Conservation (phyloP, 2,113 vertebrate genomes). For the Poecile atricapillus region DNA sequence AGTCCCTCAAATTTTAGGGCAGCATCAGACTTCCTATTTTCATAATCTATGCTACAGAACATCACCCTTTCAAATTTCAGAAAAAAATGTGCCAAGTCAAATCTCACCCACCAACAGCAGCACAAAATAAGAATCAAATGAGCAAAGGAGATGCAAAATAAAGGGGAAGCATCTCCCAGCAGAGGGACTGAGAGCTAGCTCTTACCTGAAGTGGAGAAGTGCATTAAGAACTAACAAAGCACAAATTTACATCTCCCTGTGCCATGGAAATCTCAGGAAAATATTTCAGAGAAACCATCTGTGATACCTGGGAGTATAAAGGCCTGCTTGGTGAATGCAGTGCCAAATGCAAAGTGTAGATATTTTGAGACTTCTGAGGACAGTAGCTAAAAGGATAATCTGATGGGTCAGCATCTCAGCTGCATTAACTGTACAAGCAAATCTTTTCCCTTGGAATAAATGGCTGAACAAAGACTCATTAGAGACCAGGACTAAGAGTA, state of each 20-base stretch:
- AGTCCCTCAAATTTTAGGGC: neutral
- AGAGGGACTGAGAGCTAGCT: neutral
- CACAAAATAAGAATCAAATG: neutral
- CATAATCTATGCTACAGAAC: neutral
- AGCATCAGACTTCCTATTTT: neutral
- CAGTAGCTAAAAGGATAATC: slow-evolving; percentile 4
- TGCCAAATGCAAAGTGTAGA: neutral
- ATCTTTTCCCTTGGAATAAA: neutral
- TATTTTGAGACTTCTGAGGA: neutral
- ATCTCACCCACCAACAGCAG: neutral
- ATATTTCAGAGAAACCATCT: neutral
- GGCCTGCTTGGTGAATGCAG: neutral
- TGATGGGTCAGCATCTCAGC: slow-evolving; percentile 15
- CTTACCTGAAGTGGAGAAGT: neutral
- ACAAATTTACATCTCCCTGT: neutral
- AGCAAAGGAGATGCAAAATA: neutral
- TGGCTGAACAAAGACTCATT: neutral
- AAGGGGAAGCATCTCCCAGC: neutral
- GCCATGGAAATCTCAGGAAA: neutral
- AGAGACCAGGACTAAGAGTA: neutral
- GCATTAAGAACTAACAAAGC: neutral
- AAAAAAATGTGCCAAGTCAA: neutral
- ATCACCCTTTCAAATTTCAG: neutral
- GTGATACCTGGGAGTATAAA: neutral
- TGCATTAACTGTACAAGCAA: neutral